phyloP scores from a whole-genome alignment of 2,113 vertebrate genomes.

The Cricetomys ansorgei region DNA sequence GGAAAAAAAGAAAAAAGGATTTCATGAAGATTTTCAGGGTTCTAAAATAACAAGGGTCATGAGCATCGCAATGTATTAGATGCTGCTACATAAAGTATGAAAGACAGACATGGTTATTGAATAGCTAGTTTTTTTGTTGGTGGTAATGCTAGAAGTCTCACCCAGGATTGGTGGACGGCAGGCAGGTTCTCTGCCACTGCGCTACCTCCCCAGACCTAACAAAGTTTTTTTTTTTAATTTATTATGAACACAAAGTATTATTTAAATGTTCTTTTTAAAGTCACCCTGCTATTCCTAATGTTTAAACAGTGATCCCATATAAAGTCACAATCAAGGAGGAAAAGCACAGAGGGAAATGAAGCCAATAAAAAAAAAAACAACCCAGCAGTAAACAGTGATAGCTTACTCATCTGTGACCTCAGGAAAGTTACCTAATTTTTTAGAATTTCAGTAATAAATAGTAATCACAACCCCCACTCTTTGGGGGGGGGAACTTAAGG shows the following conservation, averaged over 20 bases:
- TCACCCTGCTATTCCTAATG: conserved; percentile 4
- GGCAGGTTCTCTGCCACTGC: background rate
- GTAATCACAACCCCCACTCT: conserved; percentile 24
- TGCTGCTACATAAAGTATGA: conserved; percentile 7
- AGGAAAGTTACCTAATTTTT: conserved; percentile 42
- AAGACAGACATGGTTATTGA: conserved; percentile 12
- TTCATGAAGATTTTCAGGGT: conserved; percentile 29
- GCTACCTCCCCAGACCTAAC: background rate
- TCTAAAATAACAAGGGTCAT: conserved; percentile 46
- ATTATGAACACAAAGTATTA: conserved; percentile 53
- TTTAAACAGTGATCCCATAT: conserved; percentile 28
- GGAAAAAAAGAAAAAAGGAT: conserved; percentile 45
- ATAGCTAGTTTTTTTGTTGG: background rate
- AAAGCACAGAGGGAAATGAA: background rate
- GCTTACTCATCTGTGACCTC: conserved; percentile 26
- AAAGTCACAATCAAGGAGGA: conserved; percentile 33
- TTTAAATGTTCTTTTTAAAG: conserved; percentile 52
- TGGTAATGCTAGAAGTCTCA: background rate
- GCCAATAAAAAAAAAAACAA: conserved; percentile 43
- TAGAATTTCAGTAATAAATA: conserved; percentile 49
- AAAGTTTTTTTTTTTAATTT: conserved; percentile 34
- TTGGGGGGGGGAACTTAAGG: conserved; percentile 8
- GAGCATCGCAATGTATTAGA: background rate
- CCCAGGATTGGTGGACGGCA: background rate
- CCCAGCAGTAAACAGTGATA: conserved; percentile 5